Percentiles rank a stretch among this genome's conserved stretches.
Conservation (phyloP, 2,888 invertebrate species). For the Andrena minutula region DNA sequence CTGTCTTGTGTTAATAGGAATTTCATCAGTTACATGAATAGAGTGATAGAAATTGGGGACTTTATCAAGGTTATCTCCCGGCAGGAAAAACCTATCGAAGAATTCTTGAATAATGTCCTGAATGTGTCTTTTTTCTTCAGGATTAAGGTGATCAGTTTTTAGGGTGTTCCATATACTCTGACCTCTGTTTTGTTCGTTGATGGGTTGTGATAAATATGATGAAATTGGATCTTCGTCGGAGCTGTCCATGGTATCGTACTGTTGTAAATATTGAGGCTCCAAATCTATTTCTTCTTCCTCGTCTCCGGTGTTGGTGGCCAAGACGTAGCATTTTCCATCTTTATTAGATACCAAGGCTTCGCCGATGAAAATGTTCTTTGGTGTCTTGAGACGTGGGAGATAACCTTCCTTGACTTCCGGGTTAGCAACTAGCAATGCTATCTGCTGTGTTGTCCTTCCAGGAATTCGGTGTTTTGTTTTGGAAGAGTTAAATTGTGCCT, state of each 20-base stretch:
- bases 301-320: background rate
- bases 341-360: slow-evolving; percentile 2
- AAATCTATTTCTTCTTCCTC: background rate
- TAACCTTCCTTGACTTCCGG: background rate
- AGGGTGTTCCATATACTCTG: background rate
- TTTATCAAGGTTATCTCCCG: background rate
- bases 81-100: slow-evolving; percentile 1
- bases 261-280: slow-evolving; percentile 14
- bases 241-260: background rate
- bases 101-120: background rate
- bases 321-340: background rate
- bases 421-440: background rate
- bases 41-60: background rate
- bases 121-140: background rate
- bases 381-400: background rate
- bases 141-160: background rate
- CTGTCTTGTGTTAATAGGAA: background rate
- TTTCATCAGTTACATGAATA: background rate
- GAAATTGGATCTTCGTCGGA: background rate
- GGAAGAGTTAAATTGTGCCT: background rate
- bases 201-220: background rate
- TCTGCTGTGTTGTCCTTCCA: background rate
- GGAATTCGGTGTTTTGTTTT: background rate
- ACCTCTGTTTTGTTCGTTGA: background rate
- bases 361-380: background rate